phyloP scores from a whole-genome alignment of 2,113 vertebrate genomes.

The Steatornis caripensis region DNA sequence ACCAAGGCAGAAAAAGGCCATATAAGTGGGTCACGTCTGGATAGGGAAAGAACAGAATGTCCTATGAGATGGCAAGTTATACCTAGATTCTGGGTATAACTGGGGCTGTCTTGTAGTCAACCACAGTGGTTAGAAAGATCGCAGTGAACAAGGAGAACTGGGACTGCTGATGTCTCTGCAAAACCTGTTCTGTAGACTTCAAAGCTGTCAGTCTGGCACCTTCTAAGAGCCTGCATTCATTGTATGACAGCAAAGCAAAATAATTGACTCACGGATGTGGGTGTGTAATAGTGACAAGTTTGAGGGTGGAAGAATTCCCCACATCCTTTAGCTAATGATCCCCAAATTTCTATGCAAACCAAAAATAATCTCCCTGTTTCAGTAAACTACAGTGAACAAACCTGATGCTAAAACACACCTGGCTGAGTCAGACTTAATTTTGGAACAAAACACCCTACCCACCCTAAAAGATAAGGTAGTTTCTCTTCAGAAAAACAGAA shows the following conservation, averaged over 20 bases:
- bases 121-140: not conserved
- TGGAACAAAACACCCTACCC: slow-evolving; percentile 8
- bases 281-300: slow-evolving; percentile 10
- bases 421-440: slow-evolving; percentile 37
- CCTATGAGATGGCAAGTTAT: not conserved
- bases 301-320: slow-evolving; percentile 16
- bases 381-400: slow-evolving; percentile 7
- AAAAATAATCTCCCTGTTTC: not conserved
- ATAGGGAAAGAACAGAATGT: not conserved
- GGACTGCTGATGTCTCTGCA: not conserved
- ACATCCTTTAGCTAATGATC: not conserved
- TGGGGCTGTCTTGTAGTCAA: not conserved
- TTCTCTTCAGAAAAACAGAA: slow-evolving; percentile 28
- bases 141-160: not conserved
- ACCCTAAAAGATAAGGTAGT: not conserved
- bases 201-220: slow-evolving; percentile 26
- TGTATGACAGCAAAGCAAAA: slow-evolving; percentile 15
- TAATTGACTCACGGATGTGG: not conserved
- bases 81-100: not conserved
- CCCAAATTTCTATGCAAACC: slow-evolving; percentile 23
- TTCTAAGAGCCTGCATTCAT: slow-evolving; percentile 4
- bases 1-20: not conserved
- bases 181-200: slow-evolving; percentile 26
- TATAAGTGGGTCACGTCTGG: not conserved
- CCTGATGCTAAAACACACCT: slow-evolving; percentile 25